Conservation (phyloP, 2,113 vertebrate species). For the Oreocharis arfaki region DNA sequence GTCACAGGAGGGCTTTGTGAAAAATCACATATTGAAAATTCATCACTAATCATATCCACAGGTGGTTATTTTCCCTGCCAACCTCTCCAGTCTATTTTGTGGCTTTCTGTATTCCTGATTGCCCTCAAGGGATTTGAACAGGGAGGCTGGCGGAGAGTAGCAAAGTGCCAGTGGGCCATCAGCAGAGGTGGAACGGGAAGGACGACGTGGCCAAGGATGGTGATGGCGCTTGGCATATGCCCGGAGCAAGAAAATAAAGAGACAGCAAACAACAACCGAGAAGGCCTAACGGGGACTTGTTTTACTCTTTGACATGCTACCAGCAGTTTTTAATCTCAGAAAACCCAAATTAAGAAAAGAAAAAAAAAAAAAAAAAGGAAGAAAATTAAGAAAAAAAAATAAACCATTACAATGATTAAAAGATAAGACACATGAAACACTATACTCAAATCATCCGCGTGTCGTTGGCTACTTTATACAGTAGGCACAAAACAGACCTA, state of each 20-base stretch:
- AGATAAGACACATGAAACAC: constrained; percentile 12
- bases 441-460: not conserved
- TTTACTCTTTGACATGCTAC: constrained; percentile 42
- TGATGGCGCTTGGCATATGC: not conserved
- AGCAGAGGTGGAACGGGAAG: not conserved
- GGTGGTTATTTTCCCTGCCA: not conserved
- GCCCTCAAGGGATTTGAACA: not conserved
- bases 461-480: not conserved
- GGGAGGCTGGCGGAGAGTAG: not conserved
- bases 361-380: not conserved
- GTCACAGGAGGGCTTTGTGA: not conserved
- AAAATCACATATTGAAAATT: not conserved
- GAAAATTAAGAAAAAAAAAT: not conserved
- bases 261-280: not conserved
- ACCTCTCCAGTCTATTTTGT: not conserved
- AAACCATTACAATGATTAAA: constrained; percentile 7
- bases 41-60: rapidly evolving
- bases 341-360: constrained; percentile 1
- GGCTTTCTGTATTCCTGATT: not conserved
- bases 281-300: constrained; percentile 28
- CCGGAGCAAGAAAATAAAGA: constrained; percentile 15
- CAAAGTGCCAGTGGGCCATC: rapidly evolving
- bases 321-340: constrained; percentile 32
- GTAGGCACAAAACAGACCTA: constrained; percentile 39
- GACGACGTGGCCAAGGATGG: not conserved